Base-by-base conservation (phyloP, 1,140 invertebrate species). In the Calosoma granatense region DNA sequence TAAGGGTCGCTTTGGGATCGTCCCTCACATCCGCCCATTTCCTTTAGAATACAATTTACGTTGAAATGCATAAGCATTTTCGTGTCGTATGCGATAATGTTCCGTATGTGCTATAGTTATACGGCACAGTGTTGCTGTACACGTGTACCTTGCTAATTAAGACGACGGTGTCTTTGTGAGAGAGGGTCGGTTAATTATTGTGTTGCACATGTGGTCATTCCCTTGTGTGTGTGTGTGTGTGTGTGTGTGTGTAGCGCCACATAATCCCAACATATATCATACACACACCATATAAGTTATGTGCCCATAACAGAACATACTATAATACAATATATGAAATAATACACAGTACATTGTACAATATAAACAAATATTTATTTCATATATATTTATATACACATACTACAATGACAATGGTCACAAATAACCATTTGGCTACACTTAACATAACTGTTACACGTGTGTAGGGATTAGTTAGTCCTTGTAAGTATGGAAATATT, bases 171-270 rank as follows among this genome's bases (percentile, higher is more conserved):
- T 47, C 41, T 47, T 47, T 47, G 9, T 9, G 17, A 17, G 17
- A 17, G 9, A 12, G 41, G 17, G 41, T 12, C 3, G 41, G 41
- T 47, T 47, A 47, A 47, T 47, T 47, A 47, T 47, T 47, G 9
- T 47, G 41, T 47, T 17, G 41, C 41, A 47, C 41, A 47, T 47
- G 15, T 47, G 41, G 41, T 47, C 41, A 47, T 47, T 47, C 17
- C 17, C 4, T 12, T 9, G n/a, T 9, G n/a, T 36, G 26, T n/a
- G n/a, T n/a, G 26, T n/a, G 26, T 6, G 26, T 36, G n/a, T 36
- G n/a, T 36, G 6, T 36, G 26, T 9, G n/a, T 36, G 26, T 36
- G 6, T 36, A 36, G n/a, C n/a, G 26, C n/a, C 26, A 36, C 26
- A 36, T 9, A 36, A 36, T 36, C 26, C 26, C 6, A 36, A n/a